Conservation (phyloP, 2,113 vertebrate species). For the Cottus gobio region DNA sequence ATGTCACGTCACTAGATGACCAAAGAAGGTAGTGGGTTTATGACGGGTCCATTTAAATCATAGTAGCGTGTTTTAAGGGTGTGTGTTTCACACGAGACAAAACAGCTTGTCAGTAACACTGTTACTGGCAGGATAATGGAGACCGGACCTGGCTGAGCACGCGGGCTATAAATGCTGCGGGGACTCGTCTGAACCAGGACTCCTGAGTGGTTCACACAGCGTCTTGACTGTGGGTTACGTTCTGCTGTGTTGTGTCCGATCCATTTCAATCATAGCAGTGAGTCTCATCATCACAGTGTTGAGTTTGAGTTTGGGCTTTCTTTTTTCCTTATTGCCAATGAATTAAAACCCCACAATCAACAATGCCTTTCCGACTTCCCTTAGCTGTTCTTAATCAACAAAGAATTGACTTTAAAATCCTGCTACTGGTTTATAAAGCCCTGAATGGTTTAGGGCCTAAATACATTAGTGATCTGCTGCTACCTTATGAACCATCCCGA, state of each 20-base stretch:
- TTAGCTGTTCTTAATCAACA: neutral
- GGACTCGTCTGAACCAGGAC: slow-evolving; percentile 28
- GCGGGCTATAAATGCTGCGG: slow-evolving; percentile 13
- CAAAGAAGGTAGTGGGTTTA: slow-evolving; percentile 17
- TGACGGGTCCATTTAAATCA: neutral
- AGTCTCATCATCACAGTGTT: neutral
- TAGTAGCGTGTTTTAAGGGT: slow-evolving; percentile 1
- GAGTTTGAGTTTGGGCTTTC: neutral
- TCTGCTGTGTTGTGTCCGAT: slow-evolving; percentile 10
- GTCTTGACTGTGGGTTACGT: slow-evolving; percentile 7
- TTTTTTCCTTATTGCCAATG: too few relatives aligned
- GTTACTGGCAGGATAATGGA: slow-evolving; percentile 24
- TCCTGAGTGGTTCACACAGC: slow-evolving; percentile 4
- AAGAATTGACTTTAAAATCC: too few relatives aligned
- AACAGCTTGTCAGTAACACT: neutral
- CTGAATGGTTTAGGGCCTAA: too few relatives aligned
- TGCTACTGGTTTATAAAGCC: too few relatives aligned
- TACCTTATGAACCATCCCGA: too few relatives aligned
- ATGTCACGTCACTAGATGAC: slow-evolving; percentile 9
- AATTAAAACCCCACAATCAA: neutral
- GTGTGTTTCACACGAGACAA: neutral
- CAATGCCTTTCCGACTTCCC: neutral
- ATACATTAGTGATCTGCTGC: too few relatives aligned
- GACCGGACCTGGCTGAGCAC: slow-evolving; percentile 25
- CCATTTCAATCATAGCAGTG: neutral